A percentile compares a stretch with the other conserved stretches of the same genome.
Evolutionary conservation across 2,888 invertebrate genomes (phyloP).

Genomic region (Choristoneura rosaceana): DNA sequence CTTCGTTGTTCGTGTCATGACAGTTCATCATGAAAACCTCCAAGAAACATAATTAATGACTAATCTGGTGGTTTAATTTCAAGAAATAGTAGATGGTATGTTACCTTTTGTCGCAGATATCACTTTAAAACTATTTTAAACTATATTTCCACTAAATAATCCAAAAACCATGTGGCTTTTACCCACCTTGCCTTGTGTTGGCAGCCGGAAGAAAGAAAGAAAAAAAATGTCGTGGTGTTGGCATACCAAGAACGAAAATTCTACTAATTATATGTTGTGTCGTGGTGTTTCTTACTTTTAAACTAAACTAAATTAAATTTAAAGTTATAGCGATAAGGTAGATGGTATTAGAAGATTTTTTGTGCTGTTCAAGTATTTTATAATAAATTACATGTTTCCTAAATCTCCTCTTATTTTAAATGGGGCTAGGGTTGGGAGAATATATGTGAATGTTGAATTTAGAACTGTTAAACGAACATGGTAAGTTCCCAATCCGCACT

Average conservation of each 20-base stretch:
- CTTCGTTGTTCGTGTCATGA: slow-evolving; percentile 32
- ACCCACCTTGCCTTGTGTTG: slow-evolving; percentile 81
- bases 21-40: slow-evolving; percentile 20
- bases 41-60: neutral
- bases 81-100: neutral
- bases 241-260: slow-evolving; percentile 40
- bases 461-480: no score
- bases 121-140: slow-evolving; percentile 48
- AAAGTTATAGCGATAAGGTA: no score
- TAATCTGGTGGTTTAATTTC: neutral
- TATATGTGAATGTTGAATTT: no score
- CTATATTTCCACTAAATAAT: slow-evolving; percentile 44
- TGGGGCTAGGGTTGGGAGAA: no score
- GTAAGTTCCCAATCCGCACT: no score
- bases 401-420: no score
- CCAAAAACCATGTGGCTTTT: slow-evolving; percentile 74
- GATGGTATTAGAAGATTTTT: no score
- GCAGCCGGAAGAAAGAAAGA: slow-evolving; percentile 80
- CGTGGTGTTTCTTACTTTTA: neutral
- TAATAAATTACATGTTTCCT: no score
- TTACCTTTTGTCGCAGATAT: slow-evolving; percentile 54
- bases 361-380: no score
- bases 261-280: slow-evolving; percentile 12
- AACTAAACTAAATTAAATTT: neutral
- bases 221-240: slow-evolving; percentile 49